Evolutionary conservation across 2,888 invertebrate genomes (phyloP).

Genomic region (Aphodius sticticus): DNA sequence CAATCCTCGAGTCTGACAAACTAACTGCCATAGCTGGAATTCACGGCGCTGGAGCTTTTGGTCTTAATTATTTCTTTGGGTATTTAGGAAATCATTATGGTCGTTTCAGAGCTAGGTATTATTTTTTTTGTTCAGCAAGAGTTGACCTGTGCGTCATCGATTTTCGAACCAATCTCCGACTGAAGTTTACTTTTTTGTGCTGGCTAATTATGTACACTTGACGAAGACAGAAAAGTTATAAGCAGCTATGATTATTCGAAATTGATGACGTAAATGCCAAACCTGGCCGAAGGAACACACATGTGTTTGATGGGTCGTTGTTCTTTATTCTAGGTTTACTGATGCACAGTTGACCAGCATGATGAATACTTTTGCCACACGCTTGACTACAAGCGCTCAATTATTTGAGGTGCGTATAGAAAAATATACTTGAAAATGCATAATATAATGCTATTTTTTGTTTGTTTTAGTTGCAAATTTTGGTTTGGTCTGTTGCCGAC

Average conservation of each 20-base stretch:
- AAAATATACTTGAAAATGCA: background rate
- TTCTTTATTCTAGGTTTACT: background rate
- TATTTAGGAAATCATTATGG: constrained; percentile 17
- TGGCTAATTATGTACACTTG: too few relatives aligned
- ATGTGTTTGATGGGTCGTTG: background rate
- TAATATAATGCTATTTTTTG: background rate
- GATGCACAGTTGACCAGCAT: constrained; percentile 9
- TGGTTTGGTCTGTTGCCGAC: background rate
- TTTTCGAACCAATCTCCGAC: too few relatives aligned
- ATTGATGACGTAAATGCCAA: background rate
- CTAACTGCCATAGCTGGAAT: constrained; percentile 5
- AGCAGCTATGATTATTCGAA: background rate
- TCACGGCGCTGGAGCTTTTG: constrained; percentile 16
- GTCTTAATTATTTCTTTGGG: constrained; percentile 17
- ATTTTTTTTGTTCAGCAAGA: background rate
- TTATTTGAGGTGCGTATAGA: constrained; percentile 6
- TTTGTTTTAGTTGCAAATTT: background rate
- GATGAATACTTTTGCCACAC: constrained; percentile 8
- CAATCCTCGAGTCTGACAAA: background rate
- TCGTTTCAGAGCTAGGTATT: constrained; percentile 8
- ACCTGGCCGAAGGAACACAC: too few relatives aligned
- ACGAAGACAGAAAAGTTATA: too few relatives aligned
- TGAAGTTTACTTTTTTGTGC: too few relatives aligned
- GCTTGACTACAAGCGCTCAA: constrained; percentile 12
- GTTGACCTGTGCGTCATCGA: too few relatives aligned